Evolutionary conservation across 2,797 vertebrate genomes (phyloP).

Genomic region (Myotis vivesi): DNA sequence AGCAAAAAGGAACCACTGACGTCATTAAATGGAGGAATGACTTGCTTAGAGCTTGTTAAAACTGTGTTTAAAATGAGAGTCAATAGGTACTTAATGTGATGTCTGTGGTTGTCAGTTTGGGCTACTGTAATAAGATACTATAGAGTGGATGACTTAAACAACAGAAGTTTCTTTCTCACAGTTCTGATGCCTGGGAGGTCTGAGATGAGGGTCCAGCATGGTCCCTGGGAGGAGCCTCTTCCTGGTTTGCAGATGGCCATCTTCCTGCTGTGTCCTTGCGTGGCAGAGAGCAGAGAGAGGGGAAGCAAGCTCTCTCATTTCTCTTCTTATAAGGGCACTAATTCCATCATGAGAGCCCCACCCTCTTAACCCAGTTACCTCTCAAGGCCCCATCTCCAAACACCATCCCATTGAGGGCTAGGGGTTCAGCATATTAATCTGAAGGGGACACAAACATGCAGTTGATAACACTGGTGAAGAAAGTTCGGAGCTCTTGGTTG

Average conservation of each 20-base stretch:
- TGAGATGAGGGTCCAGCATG: background rate
- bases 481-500: background rate
- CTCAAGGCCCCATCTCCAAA: background rate
- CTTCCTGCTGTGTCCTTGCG: background rate
- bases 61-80: background rate
- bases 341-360: background rate
- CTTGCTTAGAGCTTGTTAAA: constrained; percentile 28
- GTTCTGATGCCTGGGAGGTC: background rate
- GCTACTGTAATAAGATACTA: background rate
- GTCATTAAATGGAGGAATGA: background rate
- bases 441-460: background rate
- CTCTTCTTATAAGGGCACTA: background rate
- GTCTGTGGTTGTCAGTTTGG: background rate
- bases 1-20: background rate
- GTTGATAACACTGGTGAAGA: background rate
- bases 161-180: background rate
- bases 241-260: background rate
- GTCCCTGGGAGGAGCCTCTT: background rate
- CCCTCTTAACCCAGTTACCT: background rate
- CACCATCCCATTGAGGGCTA: background rate
- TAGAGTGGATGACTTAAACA: background rate
- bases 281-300: background rate
- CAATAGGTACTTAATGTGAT: background rate
- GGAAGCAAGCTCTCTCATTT: background rate
- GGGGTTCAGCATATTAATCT: background rate